Evolutionary conservation across 92 coral and sea anemone genomes (phyloP).

Genomic region (Porites evermanni): DNA sequence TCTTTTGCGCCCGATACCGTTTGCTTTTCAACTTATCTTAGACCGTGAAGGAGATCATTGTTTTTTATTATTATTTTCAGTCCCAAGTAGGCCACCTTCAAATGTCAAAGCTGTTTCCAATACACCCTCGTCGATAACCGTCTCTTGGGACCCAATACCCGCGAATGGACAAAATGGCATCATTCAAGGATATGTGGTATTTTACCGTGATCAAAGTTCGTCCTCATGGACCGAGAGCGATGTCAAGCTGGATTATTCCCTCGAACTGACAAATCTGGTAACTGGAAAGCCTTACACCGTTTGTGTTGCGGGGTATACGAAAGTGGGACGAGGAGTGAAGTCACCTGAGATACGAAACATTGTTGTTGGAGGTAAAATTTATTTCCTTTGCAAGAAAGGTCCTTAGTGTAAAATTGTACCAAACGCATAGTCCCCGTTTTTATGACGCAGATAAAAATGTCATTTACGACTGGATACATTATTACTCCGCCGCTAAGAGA

Average conservation of each 20-base stretch:
- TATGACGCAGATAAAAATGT: too few species aligned
- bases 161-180: slow-evolving; percentile 39
- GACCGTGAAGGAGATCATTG: not conserved
- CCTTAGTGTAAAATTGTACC: too few species aligned
- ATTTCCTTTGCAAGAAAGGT: not conserved
- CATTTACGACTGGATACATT: too few species aligned
- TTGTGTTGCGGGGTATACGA: slow-evolving; percentile 70
- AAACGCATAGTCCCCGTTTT: too few species aligned
- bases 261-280: slow-evolving; percentile 23
- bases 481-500: too few species aligned
- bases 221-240: not conserved
- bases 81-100: slow-evolving; percentile 49
- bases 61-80: slow-evolving; percentile 21
- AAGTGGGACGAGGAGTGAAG: slow-evolving; percentile 51
- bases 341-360: not conserved
- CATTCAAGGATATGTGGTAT: slow-evolving; percentile 57
- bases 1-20: not conserved
- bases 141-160: slow-evolving; percentile 60
- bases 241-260: not conserved
- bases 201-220: slow-evolving; percentile 11
- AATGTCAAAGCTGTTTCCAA: slow-evolving; percentile 47
- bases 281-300: slow-evolving; percentile 49
- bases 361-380: slow-evolving; percentile 22
- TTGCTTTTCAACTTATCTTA: not conserved
- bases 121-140: slow-evolving; percentile 39